Conservation (phyloP, 2,888 invertebrate genomes). For the Scrobipalpa costella region DNA sequence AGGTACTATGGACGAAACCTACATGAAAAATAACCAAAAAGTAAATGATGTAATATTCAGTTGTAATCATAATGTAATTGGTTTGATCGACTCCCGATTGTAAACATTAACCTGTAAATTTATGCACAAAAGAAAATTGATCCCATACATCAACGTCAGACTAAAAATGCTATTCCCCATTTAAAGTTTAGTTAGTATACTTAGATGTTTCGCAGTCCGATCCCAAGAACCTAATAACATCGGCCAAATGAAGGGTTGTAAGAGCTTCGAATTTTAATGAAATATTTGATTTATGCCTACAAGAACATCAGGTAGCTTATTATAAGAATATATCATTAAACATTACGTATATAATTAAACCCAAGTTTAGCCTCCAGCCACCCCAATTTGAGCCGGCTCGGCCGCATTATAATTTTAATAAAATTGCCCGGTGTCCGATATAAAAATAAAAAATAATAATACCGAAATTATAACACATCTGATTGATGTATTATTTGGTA, state of each 20-base stretch:
- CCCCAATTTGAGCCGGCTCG: slow-evolving; percentile 72
- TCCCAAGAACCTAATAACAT: slow-evolving; percentile 60
- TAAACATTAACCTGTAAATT: slow-evolving; percentile 11
- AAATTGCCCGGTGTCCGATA: slow-evolving; percentile 73
- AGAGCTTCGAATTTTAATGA: slow-evolving; percentile 76
- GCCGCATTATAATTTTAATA: slow-evolving; percentile 79
- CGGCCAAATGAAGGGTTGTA: slow-evolving; percentile 72
- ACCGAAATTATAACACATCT: slow-evolving; percentile 80
- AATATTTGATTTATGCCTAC: slow-evolving; percentile 80
- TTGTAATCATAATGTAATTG: neutral
- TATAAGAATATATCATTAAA: slow-evolving; percentile 80
- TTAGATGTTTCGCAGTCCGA: slow-evolving; percentile 59
- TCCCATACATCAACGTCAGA: slow-evolving; percentile 53
- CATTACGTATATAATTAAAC: slow-evolving; percentile 80
- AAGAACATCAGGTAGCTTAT: slow-evolving; percentile 79
- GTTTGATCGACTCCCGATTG: slow-evolving; percentile 9
- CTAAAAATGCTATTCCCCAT: slow-evolving; percentile 61
- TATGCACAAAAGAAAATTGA: slow-evolving; percentile 42
- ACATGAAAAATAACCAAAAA: too few species aligned
- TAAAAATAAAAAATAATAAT: slow-evolving; percentile 64
- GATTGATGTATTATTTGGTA: slow-evolving; percentile 81
- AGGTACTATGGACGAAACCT: too few species aligned
- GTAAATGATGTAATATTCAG: too few species aligned
- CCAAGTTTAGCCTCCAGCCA: slow-evolving; percentile 71
- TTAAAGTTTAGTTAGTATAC: slow-evolving; percentile 52